Evolutionary conservation across 1,140 invertebrate species (phyloP).

Genomic region (Drosophila sproati): DNA sequence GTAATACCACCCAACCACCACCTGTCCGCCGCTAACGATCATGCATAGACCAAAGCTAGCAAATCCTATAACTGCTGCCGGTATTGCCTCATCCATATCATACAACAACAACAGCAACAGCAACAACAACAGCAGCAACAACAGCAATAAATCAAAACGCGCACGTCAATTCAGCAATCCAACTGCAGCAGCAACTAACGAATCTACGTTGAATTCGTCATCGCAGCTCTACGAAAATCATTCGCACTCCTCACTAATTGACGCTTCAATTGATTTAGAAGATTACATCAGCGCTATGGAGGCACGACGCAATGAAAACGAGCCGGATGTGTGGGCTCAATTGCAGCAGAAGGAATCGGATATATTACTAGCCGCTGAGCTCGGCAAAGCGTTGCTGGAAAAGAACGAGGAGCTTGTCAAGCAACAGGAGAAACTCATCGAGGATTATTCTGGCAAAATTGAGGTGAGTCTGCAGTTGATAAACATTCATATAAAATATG

Average conservation of each 20-base stretch:
- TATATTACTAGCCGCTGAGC: slow-evolving; percentile 95
- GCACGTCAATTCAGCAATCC: slow-evolving; percentile 40
- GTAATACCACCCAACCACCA: slow-evolving; percentile 58
- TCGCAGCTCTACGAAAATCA: slow-evolving; percentile 54
- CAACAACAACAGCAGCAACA: slow-evolving; percentile 37
- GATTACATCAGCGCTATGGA: slow-evolving; percentile 87
- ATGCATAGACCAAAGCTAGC: slow-evolving; percentile 81
- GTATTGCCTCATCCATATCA: slow-evolving; percentile 81
- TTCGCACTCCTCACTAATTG: slow-evolving; percentile 65
- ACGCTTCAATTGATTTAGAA: slow-evolving; percentile 85
- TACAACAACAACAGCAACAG: slow-evolving; percentile 63
- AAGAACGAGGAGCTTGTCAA: slow-evolving; percentile 96
- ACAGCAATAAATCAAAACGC: slow-evolving; percentile 35
- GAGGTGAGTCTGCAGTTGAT: slow-evolving; percentile 89
- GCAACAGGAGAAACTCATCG: slow-evolving; percentile 93
- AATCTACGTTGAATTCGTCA: slow-evolving; percentile 33
- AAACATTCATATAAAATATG: too few relatives aligned
- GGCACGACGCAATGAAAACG: slow-evolving; percentile 84
- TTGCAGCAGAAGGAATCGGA: slow-evolving; percentile 97
- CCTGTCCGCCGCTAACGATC: slow-evolving; percentile 67
- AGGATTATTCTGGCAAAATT: slow-evolving; percentile 96
- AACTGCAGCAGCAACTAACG: slow-evolving; percentile 42
- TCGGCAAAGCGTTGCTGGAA: slow-evolving; percentile 97
- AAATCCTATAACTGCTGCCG: slow-evolving; percentile 79
- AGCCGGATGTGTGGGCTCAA: slow-evolving; percentile 91